Evolutionary conservation across 2,113 vertebrate genomes (phyloP).

Genomic region (Calidris pugnax): DNA sequence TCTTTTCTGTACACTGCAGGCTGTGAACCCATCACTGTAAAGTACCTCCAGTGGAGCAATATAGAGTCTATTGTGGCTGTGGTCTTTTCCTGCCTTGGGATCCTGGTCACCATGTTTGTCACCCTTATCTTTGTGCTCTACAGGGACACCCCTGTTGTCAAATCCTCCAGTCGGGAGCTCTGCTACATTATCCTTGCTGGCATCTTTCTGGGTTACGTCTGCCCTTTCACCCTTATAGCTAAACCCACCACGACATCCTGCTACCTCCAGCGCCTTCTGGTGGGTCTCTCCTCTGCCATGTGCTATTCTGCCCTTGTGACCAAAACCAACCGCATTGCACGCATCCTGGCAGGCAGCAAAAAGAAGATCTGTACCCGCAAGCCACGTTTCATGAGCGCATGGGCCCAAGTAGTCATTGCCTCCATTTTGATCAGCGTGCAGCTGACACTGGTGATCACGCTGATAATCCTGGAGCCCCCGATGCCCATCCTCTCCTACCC

Average conservation of each 20-base stretch:
- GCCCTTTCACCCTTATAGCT: slow-evolving; percentile 95
- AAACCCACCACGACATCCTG: slow-evolving; percentile 91
- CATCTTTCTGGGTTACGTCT: slow-evolving; percentile 96
- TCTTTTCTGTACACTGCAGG: slow-evolving; percentile 75
- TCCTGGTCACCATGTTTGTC: slow-evolving; percentile 96
- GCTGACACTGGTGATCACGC: slow-evolving; percentile 88
- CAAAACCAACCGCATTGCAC: slow-evolving; percentile 97
- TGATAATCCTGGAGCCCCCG: slow-evolving; percentile 95
- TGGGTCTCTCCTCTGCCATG: slow-evolving; percentile 96
- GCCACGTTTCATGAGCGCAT: slow-evolving; percentile 97
- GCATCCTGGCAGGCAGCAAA: slow-evolving; percentile 97
- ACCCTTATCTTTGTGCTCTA: slow-evolving; percentile 97
- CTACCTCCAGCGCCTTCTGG: slow-evolving; percentile 94
- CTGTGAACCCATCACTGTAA: slow-evolving; percentile 89
- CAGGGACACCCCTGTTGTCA: slow-evolving; percentile 97
- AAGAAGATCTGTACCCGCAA: slow-evolving; percentile 99
- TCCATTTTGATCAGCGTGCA: slow-evolving; percentile 93
- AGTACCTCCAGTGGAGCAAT: slow-evolving; percentile 92
- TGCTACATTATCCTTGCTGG: slow-evolving; percentile 97
- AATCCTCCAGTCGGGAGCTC: slow-evolving; percentile 96
- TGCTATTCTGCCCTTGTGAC: slow-evolving; percentile 97
- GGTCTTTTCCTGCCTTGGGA: slow-evolving; percentile 94
- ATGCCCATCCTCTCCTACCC: slow-evolving; percentile 95
- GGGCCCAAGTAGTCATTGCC: slow-evolving; percentile 95
- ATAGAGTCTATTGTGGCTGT: slow-evolving; percentile 96